Conservation (phyloP, 2,888 invertebrate species). For the Cosmopolites sordidus region DNA sequence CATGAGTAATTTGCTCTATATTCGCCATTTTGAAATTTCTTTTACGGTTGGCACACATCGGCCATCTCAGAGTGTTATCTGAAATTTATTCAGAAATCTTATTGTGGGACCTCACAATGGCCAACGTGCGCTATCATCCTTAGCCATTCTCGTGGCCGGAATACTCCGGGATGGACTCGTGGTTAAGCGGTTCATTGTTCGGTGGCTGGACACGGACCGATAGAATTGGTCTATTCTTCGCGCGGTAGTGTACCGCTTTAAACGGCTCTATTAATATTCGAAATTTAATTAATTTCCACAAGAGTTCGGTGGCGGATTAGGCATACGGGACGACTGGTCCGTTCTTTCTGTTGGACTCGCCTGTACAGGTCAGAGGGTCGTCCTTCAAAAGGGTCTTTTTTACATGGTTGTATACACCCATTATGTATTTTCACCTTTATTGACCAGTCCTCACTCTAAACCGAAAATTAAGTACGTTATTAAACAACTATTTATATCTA, state of each 20-base stretch:
- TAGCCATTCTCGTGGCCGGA: slow-evolving; percentile 12
- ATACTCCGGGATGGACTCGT: slow-evolving; percentile 14
- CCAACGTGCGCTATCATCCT: slow-evolving; percentile 10
- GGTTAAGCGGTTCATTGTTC: slow-evolving; percentile 19
- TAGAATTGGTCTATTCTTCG: slow-evolving; percentile 27
- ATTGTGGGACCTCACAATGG: slow-evolving; percentile 6
- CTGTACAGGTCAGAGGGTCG: too few species aligned
- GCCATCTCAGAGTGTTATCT: not conserved
- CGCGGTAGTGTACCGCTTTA: slow-evolving; percentile 19
- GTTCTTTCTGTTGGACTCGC: too few species aligned
- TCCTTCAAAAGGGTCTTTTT: too few species aligned
- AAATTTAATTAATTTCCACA: slow-evolving; percentile 28
- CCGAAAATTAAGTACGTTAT: too few species aligned
- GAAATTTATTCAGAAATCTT: slow-evolving; percentile 4
- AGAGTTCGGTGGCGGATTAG: slow-evolving; percentile 21
- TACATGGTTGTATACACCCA: too few species aligned
- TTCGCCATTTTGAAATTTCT: too few species aligned
- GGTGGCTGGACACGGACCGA: slow-evolving; percentile 22
- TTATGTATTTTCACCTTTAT: too few species aligned
- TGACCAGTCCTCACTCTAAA: too few species aligned
- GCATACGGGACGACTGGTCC: not conserved
- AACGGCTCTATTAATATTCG: slow-evolving; percentile 28
- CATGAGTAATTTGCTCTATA: too few species aligned
- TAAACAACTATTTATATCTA: too few species aligned
- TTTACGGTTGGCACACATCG: not conserved